Evolutionary conservation across 92 coral and sea anemone genomes (phyloP), one percentile per base, ranked within the genome.

Genomic region (Heliopora coerulea): DNA sequence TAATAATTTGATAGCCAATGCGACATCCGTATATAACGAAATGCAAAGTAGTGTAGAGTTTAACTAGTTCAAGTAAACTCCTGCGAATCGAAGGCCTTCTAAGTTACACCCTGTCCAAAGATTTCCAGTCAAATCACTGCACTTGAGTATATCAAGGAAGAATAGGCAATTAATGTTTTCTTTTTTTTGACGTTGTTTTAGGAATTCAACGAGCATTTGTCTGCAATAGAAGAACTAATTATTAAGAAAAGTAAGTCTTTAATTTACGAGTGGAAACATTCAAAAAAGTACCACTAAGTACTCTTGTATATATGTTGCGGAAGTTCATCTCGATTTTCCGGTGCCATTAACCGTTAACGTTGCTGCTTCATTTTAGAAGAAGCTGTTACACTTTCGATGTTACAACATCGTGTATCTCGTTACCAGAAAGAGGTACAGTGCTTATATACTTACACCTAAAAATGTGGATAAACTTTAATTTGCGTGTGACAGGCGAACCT

Each of bases 201-300:
- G 97, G 88, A 89, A 25, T 91, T 84, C 74, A 91, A 89, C 65
- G 87, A 83, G 9, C 75, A 81, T 74, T 83, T 91, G 30, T 83
- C 97, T 13, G 76, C 76, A 35, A 80, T 85, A 31, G 77, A 70
- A 37, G 77, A 70, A 30, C 35, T 57, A 3, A 52, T 70, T 12
- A 70, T 70, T 34, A 70, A 70, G 49, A 33, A 54, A 26, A 44
- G 77, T 70, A 34, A 9, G 49, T 69, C 15, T 18, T 3, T 30
- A 14, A 12, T 65, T 65, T 21, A n/a, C 42, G 12, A 37, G 12
- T 37, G 42, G 24, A 24, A 10, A 11, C 29, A 19, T 12, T n/a
- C n/a, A n/a, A n/a, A n/a, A n/a, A n/a, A n/a, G n/a, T n/a, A n/a
- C n/a, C n/a, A n/a, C n/a, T n/a, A n/a, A n/a, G n/a, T n/a, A n/a